Base-by-base conservation (phyloP, 2,113 vertebrate genomes). In the Suncus etruscus region DNA sequence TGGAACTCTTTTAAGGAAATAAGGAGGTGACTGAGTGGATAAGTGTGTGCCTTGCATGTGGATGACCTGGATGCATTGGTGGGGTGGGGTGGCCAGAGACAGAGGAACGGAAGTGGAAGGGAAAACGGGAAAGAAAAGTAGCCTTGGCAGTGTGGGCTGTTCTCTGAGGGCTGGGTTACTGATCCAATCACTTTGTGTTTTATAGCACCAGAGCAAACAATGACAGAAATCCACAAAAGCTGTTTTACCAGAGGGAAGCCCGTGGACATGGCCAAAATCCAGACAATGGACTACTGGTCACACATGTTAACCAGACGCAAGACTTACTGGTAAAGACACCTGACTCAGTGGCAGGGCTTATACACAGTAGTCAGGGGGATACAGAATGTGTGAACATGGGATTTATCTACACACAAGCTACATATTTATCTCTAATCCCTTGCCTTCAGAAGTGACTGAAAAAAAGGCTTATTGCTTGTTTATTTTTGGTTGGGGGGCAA, bases 291-390 rank as follows among this genome's bases (percentile, higher is more conserved):
- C 95, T 97, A 27, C 92, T 97, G 78, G 94, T 97, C 78, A 95
- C 94, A 3, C 87, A 86, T 0, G 11, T 96, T 83, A 97, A 97
- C 93, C 96, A 97, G 93, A 96, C 96, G 16, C 95, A 92, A 39
- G 97, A 97, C 93, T 84, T 97, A 32, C 86, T 97, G 97, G 98
- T 98, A 97, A 96, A 79, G 65, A 82, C 32, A 12, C 90, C 70
- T 66, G 3, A 6, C 63, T 29, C 29, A 88, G 79, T 45, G 5
- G 2, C 11, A 0, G 29, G 4, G 24, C 45, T 75, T 63, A 61
- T 12, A 72, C 11, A 47, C n/a, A 16, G 12, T n/a, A 45, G 66
- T n/a, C 27, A 31, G 51, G 54, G 66, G 10, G 14, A 14, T 1
- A 4, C 24, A 48, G 51, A 18, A 16, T 54, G 29, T 29, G 25